Evolutionary conservation across 2,113 vertebrate genomes (phyloP).

Genomic region (Pan troglodytes): NHGRI_mPanTro3-v2.1_pri NC_072403.2:171283001-171283500

Average conservation of each 20-base stretch:
- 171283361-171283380: neutral
- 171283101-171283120: neutral
- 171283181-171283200: neutral
- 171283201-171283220: neutral
- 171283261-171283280: neutral
- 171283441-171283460: neutral
- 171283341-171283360: neutral
- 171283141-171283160: neutral
- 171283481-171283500: neutral
- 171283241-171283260: neutral
- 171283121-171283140: neutral
- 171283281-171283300: neutral
- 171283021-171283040: neutral
- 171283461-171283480: neutral
- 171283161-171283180: neutral
- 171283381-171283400: neutral
- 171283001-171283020: neutral
- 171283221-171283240: neutral
- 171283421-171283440: too few relatives aligned
- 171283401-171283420: fast-evolving
- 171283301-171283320: neutral
- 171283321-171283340: too few relatives aligned
- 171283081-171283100: too few relatives aligned
- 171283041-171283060: neutral
- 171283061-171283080: neutral